Evolutionary conservation across 2,888 invertebrate species (phyloP).

Genomic region (Pecten maximus): DNA sequence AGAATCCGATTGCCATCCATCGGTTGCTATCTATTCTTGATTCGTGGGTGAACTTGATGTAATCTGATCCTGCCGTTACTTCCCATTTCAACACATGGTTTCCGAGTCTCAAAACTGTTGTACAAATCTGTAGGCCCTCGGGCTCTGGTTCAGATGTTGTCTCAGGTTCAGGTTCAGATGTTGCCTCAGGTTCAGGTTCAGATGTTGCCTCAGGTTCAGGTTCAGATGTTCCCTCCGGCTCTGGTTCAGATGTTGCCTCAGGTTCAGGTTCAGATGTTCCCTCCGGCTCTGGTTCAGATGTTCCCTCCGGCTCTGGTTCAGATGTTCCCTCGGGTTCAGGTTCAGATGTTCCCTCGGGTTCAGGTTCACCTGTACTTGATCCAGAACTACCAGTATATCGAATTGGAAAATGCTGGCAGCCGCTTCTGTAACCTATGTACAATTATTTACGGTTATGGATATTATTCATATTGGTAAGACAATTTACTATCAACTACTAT

Average conservation of each 20-base stretch:
- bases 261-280: background rate
- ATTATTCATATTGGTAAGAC: background rate
- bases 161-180: slow-evolving; percentile 35
- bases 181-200: slow-evolving; percentile 37
- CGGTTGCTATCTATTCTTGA: slow-evolving; percentile 55
- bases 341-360: slow-evolving; percentile 33
- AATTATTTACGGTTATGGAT: background rate
- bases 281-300: slow-evolving; percentile 34
- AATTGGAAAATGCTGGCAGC: slow-evolving; percentile 59
- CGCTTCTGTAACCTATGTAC: slow-evolving; percentile 55
- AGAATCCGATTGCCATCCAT: slow-evolving; percentile 71
- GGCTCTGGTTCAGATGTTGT: slow-evolving; percentile 36
- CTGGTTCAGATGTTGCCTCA: slow-evolving; percentile 42
- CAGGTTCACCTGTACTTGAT: slow-evolving; percentile 35
- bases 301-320: background rate
- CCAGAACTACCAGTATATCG: slow-evolving; percentile 43
- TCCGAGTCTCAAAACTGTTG: background rate
- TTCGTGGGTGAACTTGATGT: slow-evolving; percentile 60
- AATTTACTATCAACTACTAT: no score
- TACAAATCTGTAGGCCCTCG: background rate
- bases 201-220: slow-evolving; percentile 39
- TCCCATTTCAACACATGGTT: slow-evolving; percentile 46
- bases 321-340: background rate
- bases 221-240: slow-evolving; percentile 44
- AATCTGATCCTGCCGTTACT: slow-evolving; percentile 59